A percentile compares a stretch with the other conserved stretches of the same genome.
Conservation (phyloP, 1,140 invertebrate genomes). For the Tribolium castaneum region DNA sequence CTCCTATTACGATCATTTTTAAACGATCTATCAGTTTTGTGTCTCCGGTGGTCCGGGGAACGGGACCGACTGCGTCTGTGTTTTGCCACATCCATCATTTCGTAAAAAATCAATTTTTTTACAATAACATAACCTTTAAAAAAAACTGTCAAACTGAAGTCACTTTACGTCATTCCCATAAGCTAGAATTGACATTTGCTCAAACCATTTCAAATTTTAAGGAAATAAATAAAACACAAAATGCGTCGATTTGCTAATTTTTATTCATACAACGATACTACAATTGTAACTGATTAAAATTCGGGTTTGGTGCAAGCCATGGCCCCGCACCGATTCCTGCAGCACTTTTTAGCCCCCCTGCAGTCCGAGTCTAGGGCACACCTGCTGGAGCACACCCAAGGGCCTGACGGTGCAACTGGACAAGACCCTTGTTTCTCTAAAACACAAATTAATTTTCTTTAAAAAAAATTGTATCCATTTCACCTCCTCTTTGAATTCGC, state of each 20-base stretch:
- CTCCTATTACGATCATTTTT: background rate
- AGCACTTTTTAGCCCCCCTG: conserved; percentile 68
- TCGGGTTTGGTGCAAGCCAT: conserved; percentile 67
- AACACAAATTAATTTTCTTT: background rate
- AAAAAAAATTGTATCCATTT: background rate
- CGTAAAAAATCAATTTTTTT: background rate
- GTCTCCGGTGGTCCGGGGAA: background rate
- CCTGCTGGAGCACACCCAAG: conserved; percentile 71
- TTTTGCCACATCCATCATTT: background rate
- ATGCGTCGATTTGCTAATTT: background rate
- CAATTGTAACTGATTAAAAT: background rate
- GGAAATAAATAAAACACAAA: background rate
- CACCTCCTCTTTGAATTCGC: background rate
- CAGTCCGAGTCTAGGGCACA: conserved; percentile 71
- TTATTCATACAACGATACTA: background rate
- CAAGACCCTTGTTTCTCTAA: conserved; percentile 10
- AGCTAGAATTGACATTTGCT: background rate
- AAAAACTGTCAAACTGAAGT: background rate
- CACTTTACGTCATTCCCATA: background rate
- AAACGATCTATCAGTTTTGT: background rate
- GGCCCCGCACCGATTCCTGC: conserved; percentile 71
- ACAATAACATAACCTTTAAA: background rate
- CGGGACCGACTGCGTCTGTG: background rate
- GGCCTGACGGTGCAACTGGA: conserved; percentile 63
- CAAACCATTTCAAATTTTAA: background rate